These are phyloP conservation scores for Threskiornis aethiopicus DNA, from an alignment of 2,797 vertebrate species.

Conservation along the genomic window DNA sequence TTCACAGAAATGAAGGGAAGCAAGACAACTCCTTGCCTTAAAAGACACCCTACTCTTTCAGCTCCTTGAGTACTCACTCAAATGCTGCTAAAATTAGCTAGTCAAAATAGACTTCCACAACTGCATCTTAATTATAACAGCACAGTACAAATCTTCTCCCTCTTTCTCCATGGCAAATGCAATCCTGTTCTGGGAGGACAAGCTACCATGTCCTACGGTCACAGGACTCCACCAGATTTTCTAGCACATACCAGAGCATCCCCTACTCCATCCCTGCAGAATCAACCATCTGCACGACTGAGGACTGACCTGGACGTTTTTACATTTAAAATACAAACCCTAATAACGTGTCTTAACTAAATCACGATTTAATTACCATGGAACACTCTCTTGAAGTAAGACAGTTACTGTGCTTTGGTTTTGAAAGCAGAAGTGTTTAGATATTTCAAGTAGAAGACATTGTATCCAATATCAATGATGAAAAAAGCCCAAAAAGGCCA, in stretches of 20 bases:
- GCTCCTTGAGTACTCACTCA: neutral
- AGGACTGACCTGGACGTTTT: neutral
- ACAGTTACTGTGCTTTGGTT: neutral
- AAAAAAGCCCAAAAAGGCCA: no score
- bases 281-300: fast-evolving
- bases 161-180: fast-evolving
- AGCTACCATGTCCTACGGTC: fast-evolving
- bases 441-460: neutral
- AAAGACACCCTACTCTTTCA: neutral
- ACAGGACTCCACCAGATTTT: fast-evolving
- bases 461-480: fast-evolving
- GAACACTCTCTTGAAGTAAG: fast-evolving
- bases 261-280: neutral
- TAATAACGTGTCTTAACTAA: neutral
- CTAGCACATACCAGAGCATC: no score
- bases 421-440: neutral
- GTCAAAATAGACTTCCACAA: neutral
- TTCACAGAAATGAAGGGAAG: neutral
- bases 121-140: neutral
- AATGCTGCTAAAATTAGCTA: neutral
- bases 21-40: neutral
- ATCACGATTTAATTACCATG: neutral
- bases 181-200: neutral
- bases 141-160: fast-evolving
- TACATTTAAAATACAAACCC: fast-evolving